Base-by-base conservation (phyloP, 1,140 invertebrate species). In the Aphidius ervi region DNA sequence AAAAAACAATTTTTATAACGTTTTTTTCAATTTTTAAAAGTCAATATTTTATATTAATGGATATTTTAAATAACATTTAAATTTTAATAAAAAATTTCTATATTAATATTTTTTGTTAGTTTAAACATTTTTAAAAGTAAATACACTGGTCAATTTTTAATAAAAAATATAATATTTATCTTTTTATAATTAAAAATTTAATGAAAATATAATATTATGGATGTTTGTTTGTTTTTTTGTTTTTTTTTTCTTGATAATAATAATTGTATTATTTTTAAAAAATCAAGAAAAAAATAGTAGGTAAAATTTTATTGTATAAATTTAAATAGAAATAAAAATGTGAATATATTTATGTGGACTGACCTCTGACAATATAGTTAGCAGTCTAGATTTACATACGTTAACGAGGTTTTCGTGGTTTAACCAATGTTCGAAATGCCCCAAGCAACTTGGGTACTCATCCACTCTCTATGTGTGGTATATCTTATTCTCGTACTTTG, bases 341-440 rank as follows among this genome's bases (percentile, higher is more conserved):
- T 54, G 52, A 5, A 37, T 37, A 54, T 42, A 54, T n/a, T 40
- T 54, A 40, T 23, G 40, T 20, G 49, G 31, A 41, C 52, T 31
- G 10, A n/a, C 42, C 41, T 23, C 46, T 39, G 49, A 63, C 58
- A 55, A 54, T 61, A 65, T 69, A 64, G 74, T 76, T 76, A 70
- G 73, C 67, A 65, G 65, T 65, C 52, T 59, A 65, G 69, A 78
- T 77, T 77, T 77, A 74, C 76, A 78, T 78, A 76, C 74, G 71
- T 72, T 78, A 78, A 78, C 74, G 74, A 86, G 66, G 78, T 82
- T 65, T 82, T 82, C 49, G 82, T 75, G 71, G 81, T 86, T 65
- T 77, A 82, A 65, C 74, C 78, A 56, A 85, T 85, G 83, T 75
- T 74, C 61, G 67, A 68, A 70, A 76, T 73, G 67, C 67, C 61